Percentiles rank a stretch among this genome's conserved stretches.
Conservation (phyloP, 1,140 invertebrate species). For the Camponotus floridanus region DNA sequence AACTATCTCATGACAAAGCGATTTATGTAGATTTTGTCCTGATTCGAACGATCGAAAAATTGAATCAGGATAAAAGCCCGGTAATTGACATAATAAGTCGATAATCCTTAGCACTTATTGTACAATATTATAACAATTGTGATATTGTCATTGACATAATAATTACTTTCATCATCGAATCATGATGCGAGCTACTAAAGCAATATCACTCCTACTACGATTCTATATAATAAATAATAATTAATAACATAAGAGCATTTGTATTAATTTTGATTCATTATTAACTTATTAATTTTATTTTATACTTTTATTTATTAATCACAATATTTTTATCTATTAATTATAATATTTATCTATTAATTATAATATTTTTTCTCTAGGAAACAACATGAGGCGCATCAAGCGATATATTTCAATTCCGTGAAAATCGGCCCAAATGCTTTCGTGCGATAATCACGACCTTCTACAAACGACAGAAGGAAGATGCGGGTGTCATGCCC, state of each 20-base stretch:
- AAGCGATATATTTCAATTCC: not conserved
- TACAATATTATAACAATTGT: not conserved
- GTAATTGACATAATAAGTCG: not conserved
- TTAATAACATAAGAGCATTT: not conserved
- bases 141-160: not conserved
- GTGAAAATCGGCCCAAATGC: constrained; percentile 5
- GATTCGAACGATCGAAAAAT: not conserved
- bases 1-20: not conserved
- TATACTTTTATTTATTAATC: too few species aligned
- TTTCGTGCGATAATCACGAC: constrained; percentile 26
- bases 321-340: too few species aligned
- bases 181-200: not conserved
- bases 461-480: not conserved
- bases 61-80: not conserved
- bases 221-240: not conserved
- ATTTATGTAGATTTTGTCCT: not conserved
- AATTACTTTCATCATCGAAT: too few species aligned
- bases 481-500: constrained; percentile 49
- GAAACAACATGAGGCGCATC: not conserved
- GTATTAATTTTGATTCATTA: too few species aligned
- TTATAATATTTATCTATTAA: not conserved
- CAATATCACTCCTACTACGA: not conserved
- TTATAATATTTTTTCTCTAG: too few species aligned
- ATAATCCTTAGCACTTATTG: not conserved
- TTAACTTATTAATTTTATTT: too few species aligned